Evolutionary conservation across 2,888 invertebrate species (phyloP), one percentile per base, ranked within the genome.

Genomic region (Noctua janthe): DNA sequence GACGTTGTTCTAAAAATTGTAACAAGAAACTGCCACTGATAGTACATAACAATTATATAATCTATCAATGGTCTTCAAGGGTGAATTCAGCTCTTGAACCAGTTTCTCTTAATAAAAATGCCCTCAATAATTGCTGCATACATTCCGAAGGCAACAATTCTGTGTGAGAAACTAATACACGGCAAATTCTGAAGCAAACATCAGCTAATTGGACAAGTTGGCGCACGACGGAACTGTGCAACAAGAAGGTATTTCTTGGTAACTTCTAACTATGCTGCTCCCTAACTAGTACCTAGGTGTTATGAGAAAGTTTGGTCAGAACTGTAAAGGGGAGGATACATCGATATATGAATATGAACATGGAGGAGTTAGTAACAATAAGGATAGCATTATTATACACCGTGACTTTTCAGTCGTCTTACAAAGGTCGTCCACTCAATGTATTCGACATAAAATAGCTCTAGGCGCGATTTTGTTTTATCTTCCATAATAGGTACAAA

Each of bases 131-230:
- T 13, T 11, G 35, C 69, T 6, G 6, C 15, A 11, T 7, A 51
- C n/a, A 49, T 4, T 35, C 49, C 49, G 1, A 39, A 29, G 13
- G 23, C 10, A 35, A 10, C 6, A 62, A 62, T 43, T 29, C 35
- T n/a, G 6, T 35, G 6, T 2, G 2, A 13, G 73, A 8, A 67
- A 83, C 49, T 59, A n/a, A 2, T 35, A 49, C n/a, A 51, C 39
- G 39, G 0, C 29, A 70, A 81, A 79, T 81, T 81, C 79, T 84
- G 47, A 0, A 13, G 10, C 69, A 70, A 84, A 69, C 47, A 77
- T 15, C 17, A 49, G 1, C 11, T 84, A 84, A 81, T 81, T 84
- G 69, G 39, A 11, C 54, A 84, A 79, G 85, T 81, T 81, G 1
- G 23, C 3, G 54, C 47, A 47, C n/a, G n/a, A 7, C 51, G n/a